Percentiles rank a stretch among this genome's conserved stretches.
These are phyloP conservation scores for Rissa tridactyla DNA, from an alignment of 2,113 vertebrate genomes.

Conservation along the genomic window DNA sequence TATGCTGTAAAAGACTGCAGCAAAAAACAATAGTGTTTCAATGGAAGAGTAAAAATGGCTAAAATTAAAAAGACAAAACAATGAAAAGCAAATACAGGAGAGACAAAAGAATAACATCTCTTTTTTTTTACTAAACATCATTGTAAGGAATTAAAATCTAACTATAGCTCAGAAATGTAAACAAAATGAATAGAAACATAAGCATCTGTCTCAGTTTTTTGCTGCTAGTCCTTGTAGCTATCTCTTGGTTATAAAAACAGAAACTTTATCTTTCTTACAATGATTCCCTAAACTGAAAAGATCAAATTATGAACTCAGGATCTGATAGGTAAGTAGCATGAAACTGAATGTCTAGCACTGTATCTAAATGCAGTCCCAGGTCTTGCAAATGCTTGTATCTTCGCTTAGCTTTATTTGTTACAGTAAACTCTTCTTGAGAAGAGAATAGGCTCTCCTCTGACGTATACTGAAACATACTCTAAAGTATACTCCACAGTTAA, in stretches of 20 bases:
- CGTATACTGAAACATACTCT: neutral
- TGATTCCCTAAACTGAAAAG: neutral
- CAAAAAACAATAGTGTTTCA: neutral
- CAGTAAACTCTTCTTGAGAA: neutral
- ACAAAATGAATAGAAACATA: neutral
- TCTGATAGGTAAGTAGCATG: neutral
- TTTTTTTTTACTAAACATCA: neutral
- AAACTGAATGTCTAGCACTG: neutral
- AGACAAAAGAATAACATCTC: neutral
- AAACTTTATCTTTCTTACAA: neutral
- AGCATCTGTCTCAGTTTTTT: neutral
- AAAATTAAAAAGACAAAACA: neutral
- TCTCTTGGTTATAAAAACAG: fast-evolving
- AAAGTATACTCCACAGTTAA: neutral
- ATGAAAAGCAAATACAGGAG: neutral
- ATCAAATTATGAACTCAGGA: neutral
- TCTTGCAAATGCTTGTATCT: neutral
- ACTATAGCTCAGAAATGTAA: neutral
- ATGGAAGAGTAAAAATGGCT: neutral
- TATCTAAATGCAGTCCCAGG: neutral
- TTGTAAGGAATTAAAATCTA: neutral
- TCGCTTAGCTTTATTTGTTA: neutral
- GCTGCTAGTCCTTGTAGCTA: neutral
- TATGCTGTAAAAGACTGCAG: neutral
- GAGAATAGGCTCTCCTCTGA: neutral